A percentile compares a stretch with the other conserved stretches of the same genome.
These are phyloP conservation scores for Sepioteuthis lessoniana DNA, from an alignment of 2,888 invertebrate genomes.

Conservation along the genomic window DNA sequence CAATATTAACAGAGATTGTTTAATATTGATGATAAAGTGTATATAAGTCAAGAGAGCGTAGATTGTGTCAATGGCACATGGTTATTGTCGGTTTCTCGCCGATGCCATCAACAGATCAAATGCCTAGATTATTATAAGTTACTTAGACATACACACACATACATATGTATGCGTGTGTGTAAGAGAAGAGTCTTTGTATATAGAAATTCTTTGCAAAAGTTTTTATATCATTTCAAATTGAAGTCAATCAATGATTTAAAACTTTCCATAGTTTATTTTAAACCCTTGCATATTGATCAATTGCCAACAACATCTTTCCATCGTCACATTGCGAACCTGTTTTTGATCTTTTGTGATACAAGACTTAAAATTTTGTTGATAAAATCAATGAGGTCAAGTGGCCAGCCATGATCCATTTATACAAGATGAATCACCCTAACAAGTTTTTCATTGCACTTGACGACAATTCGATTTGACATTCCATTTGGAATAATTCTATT, in stretches of 20 bases:
- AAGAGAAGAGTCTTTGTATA: neutral
- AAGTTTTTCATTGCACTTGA: no score
- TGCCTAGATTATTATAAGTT: no score
- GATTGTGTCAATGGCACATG: no score
- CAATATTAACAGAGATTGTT: no score
- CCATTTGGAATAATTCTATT: no score
- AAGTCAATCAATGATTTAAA: neutral
- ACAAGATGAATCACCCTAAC: no score
- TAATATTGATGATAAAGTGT: no score
- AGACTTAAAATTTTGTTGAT: neutral
- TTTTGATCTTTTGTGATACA: neutral
- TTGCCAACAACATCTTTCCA: neutral
- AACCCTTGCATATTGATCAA: neutral
- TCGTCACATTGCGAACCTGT: neutral
- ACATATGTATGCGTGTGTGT: neutral
- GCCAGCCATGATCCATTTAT: neutral
- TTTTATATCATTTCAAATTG: neutral
- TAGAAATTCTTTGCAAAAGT: neutral
- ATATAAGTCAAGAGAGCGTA: no score
- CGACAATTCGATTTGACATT: no score
- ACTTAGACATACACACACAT: no score
- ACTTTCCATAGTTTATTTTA: neutral
- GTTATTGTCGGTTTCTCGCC: no score
- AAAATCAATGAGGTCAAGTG: neutral
- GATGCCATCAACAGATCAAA: no score